Percentiles rank a stretch among this genome's conserved stretches.
Conservation (phyloP, 1,140 invertebrate species). For the Apis dorsata region DNA sequence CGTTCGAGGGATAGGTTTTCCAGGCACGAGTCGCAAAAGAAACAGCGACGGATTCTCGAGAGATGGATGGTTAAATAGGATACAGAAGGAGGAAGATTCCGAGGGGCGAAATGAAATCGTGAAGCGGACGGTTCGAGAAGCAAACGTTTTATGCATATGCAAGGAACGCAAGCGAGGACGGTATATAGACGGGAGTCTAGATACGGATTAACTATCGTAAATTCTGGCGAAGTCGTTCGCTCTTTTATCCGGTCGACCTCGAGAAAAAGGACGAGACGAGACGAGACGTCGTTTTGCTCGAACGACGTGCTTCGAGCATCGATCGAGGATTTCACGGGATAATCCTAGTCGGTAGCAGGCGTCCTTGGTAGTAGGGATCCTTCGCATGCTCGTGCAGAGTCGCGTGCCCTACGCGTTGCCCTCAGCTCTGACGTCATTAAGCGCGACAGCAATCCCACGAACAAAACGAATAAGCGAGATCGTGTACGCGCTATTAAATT, state of each 20-base stretch:
- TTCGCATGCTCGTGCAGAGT: constrained; percentile 45
- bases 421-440: constrained; percentile 45
- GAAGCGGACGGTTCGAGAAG: neutral
- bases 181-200: constrained; percentile 27
- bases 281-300: constrained; percentile 53
- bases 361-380: constrained; percentile 56
- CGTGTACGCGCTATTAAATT: constrained; percentile 23
- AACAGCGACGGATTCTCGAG: neutral
- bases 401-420: constrained; percentile 60
- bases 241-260: constrained; percentile 59
- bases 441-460: constrained; percentile 24
- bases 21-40: constrained; percentile 14
- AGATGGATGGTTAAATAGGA: constrained; percentile 33
- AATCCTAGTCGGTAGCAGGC: constrained; percentile 56
- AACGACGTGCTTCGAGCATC: constrained; percentile 42
- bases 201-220: constrained; percentile 55
- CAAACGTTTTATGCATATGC: constrained; percentile 46
- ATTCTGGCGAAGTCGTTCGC: constrained; percentile 56
- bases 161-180: constrained; percentile 18
- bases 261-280: constrained; percentile 8
- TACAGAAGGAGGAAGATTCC: neutral
- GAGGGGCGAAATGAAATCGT: constrained; percentile 15
- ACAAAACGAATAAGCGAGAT: constrained; percentile 12
- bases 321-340: constrained; percentile 62
- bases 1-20: neutral